A percentile compares a stretch with the other conserved stretches of the same genome.
phyloP scores from a whole-genome alignment of 1,140 invertebrate species.

The Phocides pigmalion region DNA sequence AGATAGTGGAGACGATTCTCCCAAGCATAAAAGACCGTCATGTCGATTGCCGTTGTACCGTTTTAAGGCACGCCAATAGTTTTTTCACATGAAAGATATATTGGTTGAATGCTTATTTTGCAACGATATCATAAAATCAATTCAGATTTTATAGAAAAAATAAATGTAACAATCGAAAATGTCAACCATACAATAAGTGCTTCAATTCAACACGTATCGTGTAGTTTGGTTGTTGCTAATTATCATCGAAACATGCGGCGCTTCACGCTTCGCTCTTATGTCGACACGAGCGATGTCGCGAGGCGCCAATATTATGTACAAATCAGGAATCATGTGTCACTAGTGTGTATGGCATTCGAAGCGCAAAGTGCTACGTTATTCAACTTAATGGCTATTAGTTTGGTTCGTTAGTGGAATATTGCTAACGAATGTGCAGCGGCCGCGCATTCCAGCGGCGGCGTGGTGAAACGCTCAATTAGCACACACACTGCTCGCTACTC shows the following conservation, averaged over 20 bases:
- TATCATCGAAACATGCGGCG: constrained; percentile 18
- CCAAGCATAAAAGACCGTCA: too few relatives aligned
- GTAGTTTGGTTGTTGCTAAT: constrained; percentile 15
- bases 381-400: constrained; percentile 81
- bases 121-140: neutral
- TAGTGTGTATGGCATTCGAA: constrained; percentile 62
- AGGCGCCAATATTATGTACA: constrained; percentile 40
- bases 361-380: constrained; percentile 76
- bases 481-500: constrained; percentile 45
- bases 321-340: constrained; percentile 61
- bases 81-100: too few relatives aligned
- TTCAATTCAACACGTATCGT: neutral
- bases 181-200: neutral
- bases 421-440: constrained; percentile 76
- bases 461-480: constrained; percentile 77
- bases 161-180: neutral
- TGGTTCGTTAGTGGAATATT: constrained; percentile 82
- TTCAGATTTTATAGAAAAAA: neutral
- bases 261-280: constrained; percentile 17
- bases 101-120: too few relatives aligned
- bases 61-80: too few relatives aligned
- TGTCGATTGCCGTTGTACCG: too few relatives aligned
- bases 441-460: constrained; percentile 59
- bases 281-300: constrained; percentile 10
- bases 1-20: too few relatives aligned